phyloP scores from a whole-genome alignment of 2,888 invertebrate species.

The Agrotis segetum region DNA sequence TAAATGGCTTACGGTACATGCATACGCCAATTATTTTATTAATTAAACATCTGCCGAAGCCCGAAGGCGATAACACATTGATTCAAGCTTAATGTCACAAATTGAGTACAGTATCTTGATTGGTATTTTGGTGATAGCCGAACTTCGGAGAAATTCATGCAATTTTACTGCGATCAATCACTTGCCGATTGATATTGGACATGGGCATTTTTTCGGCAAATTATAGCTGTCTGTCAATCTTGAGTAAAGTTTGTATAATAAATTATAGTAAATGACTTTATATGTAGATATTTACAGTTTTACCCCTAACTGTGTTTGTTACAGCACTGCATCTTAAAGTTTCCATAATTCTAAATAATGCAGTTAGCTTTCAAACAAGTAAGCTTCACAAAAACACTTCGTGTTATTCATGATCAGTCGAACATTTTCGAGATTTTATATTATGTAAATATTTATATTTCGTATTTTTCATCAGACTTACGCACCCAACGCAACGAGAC shows the following conservation, averaged over 20 bases:
- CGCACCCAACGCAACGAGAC: too few relatives aligned
- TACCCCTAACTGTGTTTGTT: too few relatives aligned
- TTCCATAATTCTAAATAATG: too few relatives aligned
- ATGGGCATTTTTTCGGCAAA: constrained; percentile 45
- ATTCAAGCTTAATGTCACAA: constrained; percentile 45
- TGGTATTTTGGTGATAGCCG: constrained; percentile 17
- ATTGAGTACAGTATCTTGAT: constrained; percentile 48
- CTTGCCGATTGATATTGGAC: constrained; percentile 42
- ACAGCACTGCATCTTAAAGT: too few relatives aligned
- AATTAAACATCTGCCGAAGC: constrained; percentile 60
- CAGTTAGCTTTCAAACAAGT: too few relatives aligned
- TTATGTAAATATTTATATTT: too few relatives aligned
- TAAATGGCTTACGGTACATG: constrained; percentile 58
- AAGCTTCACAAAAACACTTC: too few relatives aligned
- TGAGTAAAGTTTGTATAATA: constrained; percentile 9
- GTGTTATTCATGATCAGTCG: too few relatives aligned
- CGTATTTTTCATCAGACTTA: too few relatives aligned
- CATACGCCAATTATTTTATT: constrained; percentile 72
- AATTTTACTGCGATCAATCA: constrained; percentile 56
- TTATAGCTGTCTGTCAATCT: constrained; percentile 41
- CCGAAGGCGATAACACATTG: constrained; percentile 37
- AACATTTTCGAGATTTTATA: too few relatives aligned
- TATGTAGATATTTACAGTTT: background rate
- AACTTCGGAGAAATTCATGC: constrained; percentile 42
- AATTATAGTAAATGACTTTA: constrained; percentile 23